These are phyloP conservation scores for Orius laevigatus DNA, from an alignment of 1,140 invertebrate genomes.

Conservation along the genomic window DNA sequence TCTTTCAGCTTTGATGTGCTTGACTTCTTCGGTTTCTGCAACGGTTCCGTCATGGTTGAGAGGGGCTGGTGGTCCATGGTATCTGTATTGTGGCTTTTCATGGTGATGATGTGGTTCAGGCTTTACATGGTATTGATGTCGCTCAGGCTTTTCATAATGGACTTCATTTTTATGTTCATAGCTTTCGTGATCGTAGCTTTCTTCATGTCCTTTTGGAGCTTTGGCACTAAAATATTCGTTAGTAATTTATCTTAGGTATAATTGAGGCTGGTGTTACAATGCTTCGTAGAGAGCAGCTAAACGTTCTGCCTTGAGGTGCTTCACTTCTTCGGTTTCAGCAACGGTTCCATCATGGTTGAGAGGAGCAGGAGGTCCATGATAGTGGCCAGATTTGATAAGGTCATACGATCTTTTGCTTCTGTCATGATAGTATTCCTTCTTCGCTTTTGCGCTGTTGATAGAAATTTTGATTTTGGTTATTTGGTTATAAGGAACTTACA, in stretches of 20 bases:
- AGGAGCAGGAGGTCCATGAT: neutral
- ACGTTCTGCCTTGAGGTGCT: neutral
- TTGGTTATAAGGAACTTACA: too few relatives aligned
- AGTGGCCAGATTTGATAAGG: neutral
- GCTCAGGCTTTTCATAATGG: neutral
- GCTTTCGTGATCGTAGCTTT: neutral
- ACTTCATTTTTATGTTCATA: neutral
- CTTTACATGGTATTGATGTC: neutral
- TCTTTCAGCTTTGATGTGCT: neutral
- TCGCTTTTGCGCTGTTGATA: neutral
- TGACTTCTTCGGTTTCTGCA: neutral
- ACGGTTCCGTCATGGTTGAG: constrained; percentile 1
- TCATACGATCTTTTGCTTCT: neutral
- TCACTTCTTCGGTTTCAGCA: neutral
- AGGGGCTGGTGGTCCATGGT: neutral
- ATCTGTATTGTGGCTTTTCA: neutral
- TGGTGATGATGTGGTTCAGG: neutral
- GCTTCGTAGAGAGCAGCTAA: neutral
- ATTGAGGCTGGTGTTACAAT: neutral
- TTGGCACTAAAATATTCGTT: neutral
- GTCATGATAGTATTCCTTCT: neutral
- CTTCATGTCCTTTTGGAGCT: neutral
- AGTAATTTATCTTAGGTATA: too few relatives aligned
- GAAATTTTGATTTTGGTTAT: too few relatives aligned
- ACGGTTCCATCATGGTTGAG: constrained; percentile 1